Percentiles rank a stretch among this genome's conserved stretches.
Conservation (phyloP, 2,888 invertebrate genomes). For the Bruchidius siliquastri region DNA sequence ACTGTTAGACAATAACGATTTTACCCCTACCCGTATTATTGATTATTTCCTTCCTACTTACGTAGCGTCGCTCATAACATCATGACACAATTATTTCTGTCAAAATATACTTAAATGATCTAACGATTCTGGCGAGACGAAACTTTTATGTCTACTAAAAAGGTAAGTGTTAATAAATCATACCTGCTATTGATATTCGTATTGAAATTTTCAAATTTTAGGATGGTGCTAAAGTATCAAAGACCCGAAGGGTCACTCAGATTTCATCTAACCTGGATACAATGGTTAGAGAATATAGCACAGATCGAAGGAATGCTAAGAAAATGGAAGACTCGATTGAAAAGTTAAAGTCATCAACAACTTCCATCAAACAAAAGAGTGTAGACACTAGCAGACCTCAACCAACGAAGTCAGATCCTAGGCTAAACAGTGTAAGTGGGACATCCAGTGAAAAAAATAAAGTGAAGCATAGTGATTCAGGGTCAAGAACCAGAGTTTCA, state of each 20-base stretch:
- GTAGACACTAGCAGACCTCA: background rate
- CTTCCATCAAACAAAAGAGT: background rate
- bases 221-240: slow-evolving; percentile 22
- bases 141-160: slow-evolving; percentile 30
- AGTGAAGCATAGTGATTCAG: slow-evolving; percentile 9
- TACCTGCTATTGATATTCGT: background rate
- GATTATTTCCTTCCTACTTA: slow-evolving; percentile 30
- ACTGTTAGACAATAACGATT: slow-evolving; percentile 18
- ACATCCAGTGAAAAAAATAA: background rate
- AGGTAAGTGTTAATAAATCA: slow-evolving; percentile 27
- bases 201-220: slow-evolving; percentile 8
- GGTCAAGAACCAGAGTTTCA: slow-evolving; percentile 34
- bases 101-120: slow-evolving; percentile 18
- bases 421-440: background rate
- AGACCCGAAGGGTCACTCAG: slow-evolving; percentile 6
- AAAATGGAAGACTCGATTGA: slow-evolving; percentile 16
- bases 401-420: background rate
- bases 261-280: slow-evolving; percentile 13
- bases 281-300: slow-evolving; percentile 16
- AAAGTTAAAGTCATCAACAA: background rate
- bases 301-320: slow-evolving; percentile 16
- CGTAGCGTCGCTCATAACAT: slow-evolving; percentile 26
- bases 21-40: slow-evolving; percentile 22
- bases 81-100: slow-evolving; percentile 29
- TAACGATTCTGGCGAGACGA: slow-evolving; percentile 6